Evolutionary conservation across 1,140 invertebrate species (phyloP), one percentile per base, ranked within the genome.

Genomic region (Dreissena rostriformis): DNA sequence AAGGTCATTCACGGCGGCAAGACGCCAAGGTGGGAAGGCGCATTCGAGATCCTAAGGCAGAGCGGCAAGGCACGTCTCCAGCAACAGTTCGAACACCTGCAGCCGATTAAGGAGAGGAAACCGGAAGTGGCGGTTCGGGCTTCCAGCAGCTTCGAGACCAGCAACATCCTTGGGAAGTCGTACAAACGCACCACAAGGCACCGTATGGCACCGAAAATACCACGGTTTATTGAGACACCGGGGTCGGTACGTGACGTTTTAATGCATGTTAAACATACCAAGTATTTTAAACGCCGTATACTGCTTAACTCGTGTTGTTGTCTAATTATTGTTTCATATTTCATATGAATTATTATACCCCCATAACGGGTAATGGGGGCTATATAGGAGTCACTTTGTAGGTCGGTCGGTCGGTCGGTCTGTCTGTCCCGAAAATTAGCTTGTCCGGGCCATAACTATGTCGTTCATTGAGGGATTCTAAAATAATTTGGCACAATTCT

Each of bases 81-180:
- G 26, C 67, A 77, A 24, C 86, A 89, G 24, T 83, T 86, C 26
- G 80, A 81, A 10, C 77, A 86, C 28, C 52, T 82, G 75, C 80
- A 73, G 61, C 68, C 49, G 8, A 70, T 70, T 17, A 73, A 24
- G 22, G 74, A 57, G 57, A 61, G 57, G 68, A 86, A 49, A n/a
- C 53, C 51, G 8, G 71, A 82, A 4, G 68, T 66, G 51, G 49
- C 28, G 22, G 51, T 72, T 19, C 66, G 78, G 22, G 29, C 52
- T 19, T 26, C 51, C 11, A 53, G 55, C 12, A 71, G 75, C 8
- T 14, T 61, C 15, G 74, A 52, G 39, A 66, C 72, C 6, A 90
- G 89, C 76, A 81, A 86, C 15, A 89, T 90, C 29, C 70, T 90
- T 8, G 89, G 89, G 0, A 87, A 88, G 65, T 88, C 88, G 15